phyloP scores from a whole-genome alignment of 2,888 invertebrate genomes.

The Emmelina monodactyla region DNA sequence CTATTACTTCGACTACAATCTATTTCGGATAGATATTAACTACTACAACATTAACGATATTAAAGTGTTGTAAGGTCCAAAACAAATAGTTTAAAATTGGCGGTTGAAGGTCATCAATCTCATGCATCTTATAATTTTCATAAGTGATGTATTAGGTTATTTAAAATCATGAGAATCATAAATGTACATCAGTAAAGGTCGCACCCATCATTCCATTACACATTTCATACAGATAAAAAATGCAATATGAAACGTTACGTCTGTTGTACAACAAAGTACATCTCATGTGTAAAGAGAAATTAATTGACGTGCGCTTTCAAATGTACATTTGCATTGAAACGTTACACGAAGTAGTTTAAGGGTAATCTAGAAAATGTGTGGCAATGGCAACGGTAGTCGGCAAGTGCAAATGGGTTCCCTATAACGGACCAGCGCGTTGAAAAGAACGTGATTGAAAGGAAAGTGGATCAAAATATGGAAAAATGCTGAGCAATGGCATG shows the following conservation, averaged over 20 bases:
- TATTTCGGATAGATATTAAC: constrained; percentile 8
- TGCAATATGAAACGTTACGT: no score
- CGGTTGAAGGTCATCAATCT: no score
- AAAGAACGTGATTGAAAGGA: constrained; percentile 6
- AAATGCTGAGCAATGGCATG: no score
- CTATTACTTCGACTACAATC: background rate
- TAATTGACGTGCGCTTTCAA: background rate
- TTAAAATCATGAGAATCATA: no score
- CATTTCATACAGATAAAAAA: no score
- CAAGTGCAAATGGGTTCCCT: constrained; percentile 31
- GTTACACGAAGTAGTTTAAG: constrained; percentile 31
- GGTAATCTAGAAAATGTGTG: constrained; percentile 33
- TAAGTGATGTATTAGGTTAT: no score
- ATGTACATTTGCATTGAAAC: constrained; percentile 37
- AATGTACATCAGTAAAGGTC: no score
- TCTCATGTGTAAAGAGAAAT: constrained; percentile 2
- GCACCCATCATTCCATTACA: no score
- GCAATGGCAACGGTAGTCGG: background rate
- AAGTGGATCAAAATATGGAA: background rate
- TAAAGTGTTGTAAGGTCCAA: no score
- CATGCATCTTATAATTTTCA: no score
- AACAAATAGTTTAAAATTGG: no score
- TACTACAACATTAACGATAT: constrained; percentile 11
- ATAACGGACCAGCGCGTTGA: constrained; percentile 31
- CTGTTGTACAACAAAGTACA: constrained; percentile 1